Base-by-base conservation (phyloP, 1,140 invertebrate genomes). In the Drosophila cardini region DNA sequence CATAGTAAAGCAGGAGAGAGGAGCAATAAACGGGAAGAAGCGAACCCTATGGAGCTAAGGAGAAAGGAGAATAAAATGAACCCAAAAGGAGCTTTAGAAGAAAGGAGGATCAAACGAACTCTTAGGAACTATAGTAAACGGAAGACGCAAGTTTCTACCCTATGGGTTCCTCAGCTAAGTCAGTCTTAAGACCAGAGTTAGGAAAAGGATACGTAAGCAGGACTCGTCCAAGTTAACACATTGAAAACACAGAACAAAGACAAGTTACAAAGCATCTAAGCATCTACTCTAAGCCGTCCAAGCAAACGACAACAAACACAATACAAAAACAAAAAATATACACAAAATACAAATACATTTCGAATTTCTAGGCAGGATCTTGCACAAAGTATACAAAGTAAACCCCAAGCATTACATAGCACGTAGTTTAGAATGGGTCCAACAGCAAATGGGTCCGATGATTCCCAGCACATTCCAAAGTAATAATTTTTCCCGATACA, bases 261-360 rank as follows among this genome's bases (percentile, higher is more conserved):
- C 55, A 85, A 60, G 72, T 85, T 84, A 84, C 80, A 84, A 82
- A 77, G 42, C 46, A 78, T 40, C 60, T 65, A 67, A 50, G 80
- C 80, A 86, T 75, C 73, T 76, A 84, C 63, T 86, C 65, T 76
- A 87, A 89, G 80, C 84, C 84, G 84, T 89, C 84, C 84, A 89
- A 52, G 74, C 52, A 73, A 76, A 76, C 61, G 67, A 76, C 76
- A 78, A 61, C 61, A 68, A 38, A 68, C 67, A n/a, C 26, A 18
- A 18, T 50, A 46, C 43, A 61, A 56, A 34, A 15, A 56, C 42
- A 65, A 45, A 11, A 67, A 18, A 36, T 34, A 32, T 32, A 32
- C n/a, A 40, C 13, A 63, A 55, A 16, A 48, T 15, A 26, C 21
- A 26, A 67, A 57, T 70, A 79, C 77, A 72, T 80, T 84, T 90